These are phyloP conservation scores for Neoseiulus cucumeris DNA, from an alignment of 1,140 invertebrate species.

Conservation along the genomic window DNA sequence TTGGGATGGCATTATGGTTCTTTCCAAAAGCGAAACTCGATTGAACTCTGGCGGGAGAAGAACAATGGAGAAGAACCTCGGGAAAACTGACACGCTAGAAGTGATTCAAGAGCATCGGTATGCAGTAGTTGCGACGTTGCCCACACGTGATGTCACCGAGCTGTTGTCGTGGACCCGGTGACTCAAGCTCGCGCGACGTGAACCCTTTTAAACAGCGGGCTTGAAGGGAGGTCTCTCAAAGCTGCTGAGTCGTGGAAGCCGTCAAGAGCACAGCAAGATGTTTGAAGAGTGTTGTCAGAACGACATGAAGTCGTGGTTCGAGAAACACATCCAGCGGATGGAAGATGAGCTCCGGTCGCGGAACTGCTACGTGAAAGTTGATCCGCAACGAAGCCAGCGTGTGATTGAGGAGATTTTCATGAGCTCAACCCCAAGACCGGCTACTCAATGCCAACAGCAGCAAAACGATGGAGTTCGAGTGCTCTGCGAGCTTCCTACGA, in stretches of 20 bases:
- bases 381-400: not conserved
- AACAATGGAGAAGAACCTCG: too few species aligned
- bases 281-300: not conserved
- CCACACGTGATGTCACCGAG: too few species aligned
- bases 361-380: not conserved
- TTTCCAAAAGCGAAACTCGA: too few species aligned
- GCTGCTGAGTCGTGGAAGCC: not conserved
- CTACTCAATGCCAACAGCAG: not conserved
- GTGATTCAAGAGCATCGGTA: not conserved
- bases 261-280: not conserved
- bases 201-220: too few species aligned
- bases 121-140: not conserved
- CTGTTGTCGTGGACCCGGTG: too few species aligned
- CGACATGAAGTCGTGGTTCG: constrained; percentile 6
- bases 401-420: constrained; percentile 6
- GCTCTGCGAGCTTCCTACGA: not conserved
- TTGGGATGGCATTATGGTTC: too few species aligned
- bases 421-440: not conserved
- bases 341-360: not conserved
- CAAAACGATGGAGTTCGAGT: not conserved
- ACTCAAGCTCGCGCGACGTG: too few species aligned
- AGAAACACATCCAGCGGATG: constrained; percentile 6
- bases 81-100: too few species aligned
- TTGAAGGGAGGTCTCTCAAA: too few species aligned
- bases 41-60: too few species aligned